Evolutionary conservation across 2,797 vertebrate genomes (phyloP), one percentile per base, ranked within the genome.

Genomic region (Pachyuromys duprasi): DNA sequence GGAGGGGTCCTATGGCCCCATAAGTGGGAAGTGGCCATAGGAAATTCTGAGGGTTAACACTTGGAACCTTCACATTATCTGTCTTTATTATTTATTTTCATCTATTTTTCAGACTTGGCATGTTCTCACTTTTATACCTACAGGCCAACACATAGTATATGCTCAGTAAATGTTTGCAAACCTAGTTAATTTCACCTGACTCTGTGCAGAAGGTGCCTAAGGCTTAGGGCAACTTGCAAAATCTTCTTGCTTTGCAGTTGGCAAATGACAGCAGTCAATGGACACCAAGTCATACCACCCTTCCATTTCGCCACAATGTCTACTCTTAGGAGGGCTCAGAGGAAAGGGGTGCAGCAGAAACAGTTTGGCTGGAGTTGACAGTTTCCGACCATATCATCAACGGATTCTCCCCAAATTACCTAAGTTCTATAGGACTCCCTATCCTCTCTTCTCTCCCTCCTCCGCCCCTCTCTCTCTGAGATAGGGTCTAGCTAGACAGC

Each of bases 41-140:
- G 80, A 65, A 76, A 92, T 26, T n/a, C 18, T 39, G 49, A 18
- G 26, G 69, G 39, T 11, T 11, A 24, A 15, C 49, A 39, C 26
- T 69, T 80, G 15, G 22, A 60, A 76, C 69, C 70, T 78, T 45
- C 36, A n/a, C 12, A 33, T 67, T 42, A 36, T 31, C 53, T 79
- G 60, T n/a, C 89, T 60, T 86, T 76, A 26, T 60, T 78, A 33
- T 22, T 33, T 83, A 63, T 36, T 90, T 94, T 45, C 78, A 12
- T 86, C 24, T 11, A 3, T 78, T 55, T 83, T 67, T 53, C 72
- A 45, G 45, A 22, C 39, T 80, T 17, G 28, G 82, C 82, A 39
- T 33, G n/a, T 13, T 36, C 6, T 76, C 45, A 55, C 65, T 76
- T 84, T 69, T 42, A 53, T 31, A 36, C 45, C 53, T 57, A 17